Evolutionary conservation across 1,140 invertebrate species (phyloP).

Genomic region (honey bee (Apis mellifera)): DNA sequence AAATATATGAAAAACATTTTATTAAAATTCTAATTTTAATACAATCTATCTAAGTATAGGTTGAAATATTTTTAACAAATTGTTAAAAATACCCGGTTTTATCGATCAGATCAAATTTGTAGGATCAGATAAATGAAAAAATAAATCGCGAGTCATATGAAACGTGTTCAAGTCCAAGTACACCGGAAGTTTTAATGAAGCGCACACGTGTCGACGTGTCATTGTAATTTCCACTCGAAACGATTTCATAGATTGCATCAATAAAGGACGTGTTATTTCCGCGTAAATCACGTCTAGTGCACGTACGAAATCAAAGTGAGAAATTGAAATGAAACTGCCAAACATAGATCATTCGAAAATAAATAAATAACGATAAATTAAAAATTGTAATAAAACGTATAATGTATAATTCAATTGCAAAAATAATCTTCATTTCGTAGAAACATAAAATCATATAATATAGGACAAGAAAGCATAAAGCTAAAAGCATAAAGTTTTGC

Average conservation of each 20-base stretch:
- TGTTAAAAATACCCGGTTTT: background rate
- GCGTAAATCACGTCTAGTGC: background rate
- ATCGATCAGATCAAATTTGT: background rate
- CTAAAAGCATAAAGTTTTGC: background rate
- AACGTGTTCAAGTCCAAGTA: background rate
- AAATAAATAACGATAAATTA: background rate
- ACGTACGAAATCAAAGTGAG: background rate
- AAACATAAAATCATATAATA: background rate
- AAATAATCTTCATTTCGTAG: background rate
- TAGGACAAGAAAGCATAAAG: background rate
- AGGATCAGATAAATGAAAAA: background rate
- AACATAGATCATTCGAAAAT: background rate
- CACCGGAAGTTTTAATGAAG: conserved; percentile 23
- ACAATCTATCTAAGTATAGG: no score
- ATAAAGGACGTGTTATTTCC: background rate
- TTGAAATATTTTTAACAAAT: background rate
- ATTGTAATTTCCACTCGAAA: background rate
- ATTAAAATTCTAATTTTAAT: no score
- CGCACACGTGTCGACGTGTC: background rate
- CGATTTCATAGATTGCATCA: background rate
- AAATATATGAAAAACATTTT: no score
- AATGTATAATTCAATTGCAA: no score
- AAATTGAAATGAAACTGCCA: background rate
- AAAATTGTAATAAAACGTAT: background rate
- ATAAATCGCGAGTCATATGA: background rate